phyloP scores from a whole-genome alignment of 2,113 vertebrate genomes.

The Melanocharis versteri region DNA sequence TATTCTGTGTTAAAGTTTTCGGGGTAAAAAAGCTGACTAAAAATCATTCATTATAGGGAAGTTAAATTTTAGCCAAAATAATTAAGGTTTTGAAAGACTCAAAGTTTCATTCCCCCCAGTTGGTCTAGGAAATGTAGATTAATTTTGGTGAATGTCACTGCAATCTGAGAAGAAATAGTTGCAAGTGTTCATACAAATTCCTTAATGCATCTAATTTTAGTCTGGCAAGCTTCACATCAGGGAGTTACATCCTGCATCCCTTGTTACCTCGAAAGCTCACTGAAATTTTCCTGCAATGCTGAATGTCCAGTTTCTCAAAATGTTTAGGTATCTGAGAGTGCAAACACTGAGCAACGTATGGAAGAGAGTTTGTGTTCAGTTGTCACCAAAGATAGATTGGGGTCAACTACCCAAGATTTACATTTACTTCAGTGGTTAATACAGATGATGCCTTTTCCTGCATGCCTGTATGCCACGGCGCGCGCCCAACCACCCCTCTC shows the following conservation, averaged over 20 bases:
- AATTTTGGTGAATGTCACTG: neutral
- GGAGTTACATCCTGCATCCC: neutral
- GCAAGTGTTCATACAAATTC: neutral
- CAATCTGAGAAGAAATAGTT: neutral
- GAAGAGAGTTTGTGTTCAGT: constrained; percentile 3
- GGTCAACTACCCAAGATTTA: constrained; percentile 6
- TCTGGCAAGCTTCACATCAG: neutral
- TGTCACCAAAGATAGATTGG: constrained; percentile 33
- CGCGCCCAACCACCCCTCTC: no score
- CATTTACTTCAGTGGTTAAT: neutral
- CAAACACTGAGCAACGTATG: constrained; percentile 15
- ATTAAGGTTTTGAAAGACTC: neutral
- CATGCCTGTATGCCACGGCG: no score
- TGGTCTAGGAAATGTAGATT: neutral
- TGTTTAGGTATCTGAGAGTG: neutral
- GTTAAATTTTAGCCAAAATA: neutral
- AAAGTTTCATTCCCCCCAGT: neutral
- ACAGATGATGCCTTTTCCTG: neutral
- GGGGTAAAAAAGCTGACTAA: neutral
- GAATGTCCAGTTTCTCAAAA: neutral
- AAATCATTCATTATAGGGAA: neutral
- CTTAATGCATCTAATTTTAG: neutral
- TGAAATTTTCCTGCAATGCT: neutral
- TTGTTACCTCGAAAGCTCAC: neutral
- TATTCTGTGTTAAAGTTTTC: neutral